Percentiles rank a stretch among this genome's conserved stretches.
Conservation (phyloP, 2,888 invertebrate genomes). For the Leptopterna dolabrata region DNA sequence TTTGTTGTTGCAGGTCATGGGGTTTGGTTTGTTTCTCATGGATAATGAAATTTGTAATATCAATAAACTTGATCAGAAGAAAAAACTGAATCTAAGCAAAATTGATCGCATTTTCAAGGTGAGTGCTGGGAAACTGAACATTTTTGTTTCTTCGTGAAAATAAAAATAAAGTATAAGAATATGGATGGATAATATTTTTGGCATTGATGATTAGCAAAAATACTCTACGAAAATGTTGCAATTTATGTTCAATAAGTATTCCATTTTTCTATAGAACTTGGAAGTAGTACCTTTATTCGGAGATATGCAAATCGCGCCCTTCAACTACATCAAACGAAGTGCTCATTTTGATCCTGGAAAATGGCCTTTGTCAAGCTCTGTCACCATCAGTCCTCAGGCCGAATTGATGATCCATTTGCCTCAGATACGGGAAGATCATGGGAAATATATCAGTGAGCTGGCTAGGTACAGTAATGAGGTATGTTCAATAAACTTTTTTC, state of each 20-base stretch:
- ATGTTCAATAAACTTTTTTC: neutral
- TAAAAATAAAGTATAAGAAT: too few relatives aligned
- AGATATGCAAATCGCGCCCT: conserved; percentile 99
- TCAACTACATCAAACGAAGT: conserved; percentile 94
- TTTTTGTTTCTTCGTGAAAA: too few relatives aligned
- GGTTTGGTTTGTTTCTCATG: conserved; percentile 96
- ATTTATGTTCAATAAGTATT: neutral
- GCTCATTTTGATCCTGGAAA: conserved; percentile 92
- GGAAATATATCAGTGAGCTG: conserved; percentile 95
- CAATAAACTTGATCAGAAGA: conserved; percentile 95
- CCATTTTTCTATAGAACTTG: conserved; percentile 73
- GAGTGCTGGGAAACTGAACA: conserved; percentile 57
- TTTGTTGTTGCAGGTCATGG: conserved; percentile 77
- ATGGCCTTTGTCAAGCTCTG: conserved; percentile 90
- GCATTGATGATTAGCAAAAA: neutral
- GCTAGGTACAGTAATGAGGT: conserved; percentile 90
- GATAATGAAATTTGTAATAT: conserved; percentile 94
- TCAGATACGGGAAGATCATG: conserved; percentile 94
- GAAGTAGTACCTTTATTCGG: conserved; percentile 97
- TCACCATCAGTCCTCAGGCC: conserved; percentile 87
- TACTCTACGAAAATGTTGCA: neutral
- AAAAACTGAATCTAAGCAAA: conserved; percentile 90
- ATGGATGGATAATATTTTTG: too few relatives aligned
- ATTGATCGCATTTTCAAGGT: conserved; percentile 98
- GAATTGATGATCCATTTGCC: conserved; percentile 95